phyloP scores from a whole-genome alignment of 2,113 vertebrate genomes.

The Ovis canadensis region DNA sequence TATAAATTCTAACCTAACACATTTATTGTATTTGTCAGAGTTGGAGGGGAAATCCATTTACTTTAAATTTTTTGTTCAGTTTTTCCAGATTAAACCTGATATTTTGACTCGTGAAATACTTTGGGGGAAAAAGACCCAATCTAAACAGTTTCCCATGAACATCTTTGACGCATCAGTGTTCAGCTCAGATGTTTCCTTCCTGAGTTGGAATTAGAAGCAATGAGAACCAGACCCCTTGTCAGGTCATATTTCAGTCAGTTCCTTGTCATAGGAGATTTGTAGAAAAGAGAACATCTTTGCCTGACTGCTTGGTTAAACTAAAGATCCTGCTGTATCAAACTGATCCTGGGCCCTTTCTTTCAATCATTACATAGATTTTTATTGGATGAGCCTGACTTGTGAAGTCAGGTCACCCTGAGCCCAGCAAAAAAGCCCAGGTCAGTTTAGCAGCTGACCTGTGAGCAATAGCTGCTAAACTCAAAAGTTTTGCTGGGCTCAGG shows the following conservation, averaged over 20 bases:
- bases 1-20: conserved; percentile 14
- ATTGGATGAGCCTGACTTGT: neutral
- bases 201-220: neutral
- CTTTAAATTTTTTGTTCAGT: neutral
- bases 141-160: neutral
- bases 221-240: neutral
- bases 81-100: neutral
- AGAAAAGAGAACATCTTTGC: neutral
- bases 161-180: conserved; percentile 19
- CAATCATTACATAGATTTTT: neutral
- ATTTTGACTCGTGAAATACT: conserved; percentile 18
- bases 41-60: neutral
- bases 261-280: neutral
- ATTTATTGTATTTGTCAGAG: neutral
- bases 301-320: neutral
- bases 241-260: neutral
- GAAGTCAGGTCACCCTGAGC: neutral
- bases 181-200: neutral
- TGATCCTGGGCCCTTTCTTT: neutral
- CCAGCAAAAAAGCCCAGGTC: neutral
- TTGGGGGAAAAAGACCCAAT: neutral
- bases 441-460: neutral
- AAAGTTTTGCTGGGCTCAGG: neutral
- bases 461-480: neutral
- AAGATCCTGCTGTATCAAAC: neutral